phyloP scores from a whole-genome alignment of 2,888 invertebrate genomes.

The Machimus rusticus region DNA sequence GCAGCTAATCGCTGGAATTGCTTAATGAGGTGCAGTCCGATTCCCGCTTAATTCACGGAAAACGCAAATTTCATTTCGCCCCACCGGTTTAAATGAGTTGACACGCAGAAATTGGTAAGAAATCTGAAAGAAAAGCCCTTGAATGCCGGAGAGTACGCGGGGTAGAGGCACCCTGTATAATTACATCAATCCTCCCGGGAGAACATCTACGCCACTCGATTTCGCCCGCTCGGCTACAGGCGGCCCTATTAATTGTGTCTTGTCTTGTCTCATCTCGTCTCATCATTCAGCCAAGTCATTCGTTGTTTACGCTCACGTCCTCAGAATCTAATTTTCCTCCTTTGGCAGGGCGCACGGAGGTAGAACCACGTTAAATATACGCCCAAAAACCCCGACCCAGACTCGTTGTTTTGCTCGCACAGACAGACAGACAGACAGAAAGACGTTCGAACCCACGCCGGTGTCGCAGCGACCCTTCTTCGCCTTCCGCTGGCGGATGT shows the following conservation, averaged over 20 bases:
- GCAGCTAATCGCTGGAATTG: not conserved
- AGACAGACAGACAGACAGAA: not conserved
- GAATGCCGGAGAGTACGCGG: not conserved
- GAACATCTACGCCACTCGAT: not conserved
- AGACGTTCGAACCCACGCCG: not conserved
- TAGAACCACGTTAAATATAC: not conserved
- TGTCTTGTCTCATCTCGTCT: constrained; percentile 35
- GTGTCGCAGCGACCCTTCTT: not conserved
- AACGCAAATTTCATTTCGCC: not conserved
- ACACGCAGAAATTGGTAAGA: constrained; percentile 4
- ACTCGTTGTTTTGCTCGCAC: not conserved
- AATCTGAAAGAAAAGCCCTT: not conserved
- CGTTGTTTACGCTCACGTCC: constrained; percentile 41
- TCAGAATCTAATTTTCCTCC: constrained; percentile 38
- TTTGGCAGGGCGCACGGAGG: not conserved
- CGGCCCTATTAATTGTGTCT: constrained; percentile 33
- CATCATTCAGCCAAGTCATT: constrained; percentile 27
- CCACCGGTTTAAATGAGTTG: not conserved
- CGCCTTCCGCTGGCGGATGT: constrained; percentile 18
- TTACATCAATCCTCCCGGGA: constrained; percentile 3
- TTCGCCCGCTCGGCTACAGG: not conserved
- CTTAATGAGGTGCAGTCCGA: not conserved
- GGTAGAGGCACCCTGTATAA: not conserved
- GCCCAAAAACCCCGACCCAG: not conserved
- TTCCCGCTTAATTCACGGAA: constrained; percentile 1